Evolutionary conservation across 2,888 invertebrate genomes (phyloP).

Genomic region (Ormia ochracea): DNA sequence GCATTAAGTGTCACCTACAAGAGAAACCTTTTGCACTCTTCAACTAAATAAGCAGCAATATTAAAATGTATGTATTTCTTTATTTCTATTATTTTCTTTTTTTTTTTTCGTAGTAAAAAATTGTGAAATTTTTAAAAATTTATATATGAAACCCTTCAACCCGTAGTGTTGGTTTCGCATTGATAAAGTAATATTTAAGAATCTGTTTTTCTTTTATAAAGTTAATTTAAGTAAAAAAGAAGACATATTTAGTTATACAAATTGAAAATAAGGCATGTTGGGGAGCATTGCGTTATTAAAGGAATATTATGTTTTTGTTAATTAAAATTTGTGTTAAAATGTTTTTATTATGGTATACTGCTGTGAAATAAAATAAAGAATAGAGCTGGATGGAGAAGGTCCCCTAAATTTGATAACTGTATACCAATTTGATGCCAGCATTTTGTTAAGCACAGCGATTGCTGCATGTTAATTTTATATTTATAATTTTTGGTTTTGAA

Average conservation of each 20-base stretch:
- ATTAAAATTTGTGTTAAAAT: not conserved
- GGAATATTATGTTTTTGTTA: not conserved
- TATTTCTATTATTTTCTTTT: not conserved
- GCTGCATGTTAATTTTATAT: no score
- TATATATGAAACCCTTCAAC: not conserved
- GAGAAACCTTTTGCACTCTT: constrained; percentile 6
- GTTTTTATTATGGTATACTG: not conserved
- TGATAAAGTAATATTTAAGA: not conserved
- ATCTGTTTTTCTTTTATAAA: not conserved
- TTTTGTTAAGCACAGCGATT: no score
- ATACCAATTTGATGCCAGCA: no score
- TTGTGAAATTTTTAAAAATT: constrained; percentile 17
- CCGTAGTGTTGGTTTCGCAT: not conserved
- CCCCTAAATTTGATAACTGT: no score
- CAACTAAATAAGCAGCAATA: constrained; percentile 37
- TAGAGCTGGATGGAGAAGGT: no score
- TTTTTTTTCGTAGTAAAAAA: constrained; percentile 4
- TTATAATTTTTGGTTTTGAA: no score
- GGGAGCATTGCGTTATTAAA: not conserved
- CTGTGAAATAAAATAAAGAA: no score
- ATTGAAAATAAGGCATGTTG: not conserved
- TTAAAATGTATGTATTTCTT: not conserved
- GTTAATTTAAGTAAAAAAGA: not conserved
- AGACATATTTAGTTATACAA: not conserved
- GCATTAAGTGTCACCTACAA: not conserved